These are phyloP conservation scores for Drosophila percnosoma DNA, from an alignment of 2,888 invertebrate genomes.

Conservation along the genomic window DNA sequence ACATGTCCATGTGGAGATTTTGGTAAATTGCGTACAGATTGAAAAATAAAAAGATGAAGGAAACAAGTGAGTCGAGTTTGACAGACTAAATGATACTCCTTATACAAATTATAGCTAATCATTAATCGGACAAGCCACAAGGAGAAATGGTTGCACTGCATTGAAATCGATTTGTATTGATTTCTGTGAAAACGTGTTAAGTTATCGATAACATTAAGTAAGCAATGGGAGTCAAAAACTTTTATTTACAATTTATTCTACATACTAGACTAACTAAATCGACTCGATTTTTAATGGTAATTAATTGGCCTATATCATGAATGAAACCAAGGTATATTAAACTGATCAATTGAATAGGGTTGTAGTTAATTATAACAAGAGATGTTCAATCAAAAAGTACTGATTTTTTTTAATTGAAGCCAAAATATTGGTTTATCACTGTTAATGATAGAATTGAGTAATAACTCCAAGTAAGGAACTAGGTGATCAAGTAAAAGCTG, in stretches of 20 bases:
- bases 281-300: slow-evolving; percentile 19
- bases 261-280: background rate
- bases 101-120: background rate
- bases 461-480: slow-evolving; percentile 87
- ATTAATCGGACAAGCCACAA: background rate
- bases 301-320: slow-evolving; percentile 86
- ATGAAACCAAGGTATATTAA: slow-evolving; percentile 88
- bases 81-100: background rate
- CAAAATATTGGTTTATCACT: slow-evolving; percentile 87
- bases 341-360: slow-evolving; percentile 84
- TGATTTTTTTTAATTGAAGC: slow-evolving; percentile 82
- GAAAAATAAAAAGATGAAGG: slow-evolving; percentile 31
- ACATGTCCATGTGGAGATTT: slow-evolving; percentile 52
- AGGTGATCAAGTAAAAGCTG: slow-evolving; percentile 87
- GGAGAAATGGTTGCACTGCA: background rate
- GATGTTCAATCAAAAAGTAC: slow-evolving; percentile 84
- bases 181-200: background rate
- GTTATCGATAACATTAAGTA: background rate
- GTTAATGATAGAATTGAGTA: slow-evolving; percentile 72
- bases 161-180: background rate
- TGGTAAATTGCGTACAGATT: slow-evolving; percentile 65
- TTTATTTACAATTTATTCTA: background rate
- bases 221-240: background rate
- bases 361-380: slow-evolving; percentile 76
- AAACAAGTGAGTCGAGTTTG: background rate